phyloP scores from a whole-genome alignment of 2,888 invertebrate genomes.

The Suillia variegata region DNA sequence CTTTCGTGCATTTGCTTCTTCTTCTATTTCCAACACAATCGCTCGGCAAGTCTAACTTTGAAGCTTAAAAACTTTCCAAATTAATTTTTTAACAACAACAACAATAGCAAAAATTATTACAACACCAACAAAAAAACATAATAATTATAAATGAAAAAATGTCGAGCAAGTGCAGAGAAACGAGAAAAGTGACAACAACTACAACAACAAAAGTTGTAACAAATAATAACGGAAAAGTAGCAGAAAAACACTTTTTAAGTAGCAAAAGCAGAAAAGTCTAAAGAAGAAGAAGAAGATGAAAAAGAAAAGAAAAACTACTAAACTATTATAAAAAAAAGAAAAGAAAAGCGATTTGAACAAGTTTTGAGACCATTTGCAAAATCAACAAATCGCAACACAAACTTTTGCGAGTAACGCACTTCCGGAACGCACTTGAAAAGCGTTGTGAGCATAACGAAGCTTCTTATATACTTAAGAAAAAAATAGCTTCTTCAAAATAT shows the following conservation, averaged over 20 bases:
- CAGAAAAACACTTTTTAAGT: background rate
- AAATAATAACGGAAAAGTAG: background rate
- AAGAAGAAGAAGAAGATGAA: too few relatives aligned
- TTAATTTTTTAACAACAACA: background rate
- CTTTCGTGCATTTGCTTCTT: too few relatives aligned
- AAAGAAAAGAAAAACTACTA: too few relatives aligned
- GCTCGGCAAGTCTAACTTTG: background rate
- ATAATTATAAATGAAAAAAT: background rate
- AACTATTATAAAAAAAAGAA: too few relatives aligned
- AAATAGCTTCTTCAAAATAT: too few relatives aligned
- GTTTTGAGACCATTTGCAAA: too few relatives aligned
- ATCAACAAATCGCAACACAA: too few relatives aligned
- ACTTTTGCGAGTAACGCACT: too few relatives aligned
- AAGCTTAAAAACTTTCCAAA: background rate
- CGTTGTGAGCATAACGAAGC: background rate
- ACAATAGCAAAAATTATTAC: background rate
- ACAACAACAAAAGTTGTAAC: too few relatives aligned
- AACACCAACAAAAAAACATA: background rate
- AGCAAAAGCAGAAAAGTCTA: background rate
- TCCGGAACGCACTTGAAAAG: background rate
- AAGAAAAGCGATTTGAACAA: too few relatives aligned
- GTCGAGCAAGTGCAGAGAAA: background rate
- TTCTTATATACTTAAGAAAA: background rate
- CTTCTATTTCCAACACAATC: background rate
- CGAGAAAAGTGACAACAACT: too few relatives aligned